Base-by-base conservation (phyloP, 92 coral and sea anemone species). In the Phenganax stokvisi region DNA sequence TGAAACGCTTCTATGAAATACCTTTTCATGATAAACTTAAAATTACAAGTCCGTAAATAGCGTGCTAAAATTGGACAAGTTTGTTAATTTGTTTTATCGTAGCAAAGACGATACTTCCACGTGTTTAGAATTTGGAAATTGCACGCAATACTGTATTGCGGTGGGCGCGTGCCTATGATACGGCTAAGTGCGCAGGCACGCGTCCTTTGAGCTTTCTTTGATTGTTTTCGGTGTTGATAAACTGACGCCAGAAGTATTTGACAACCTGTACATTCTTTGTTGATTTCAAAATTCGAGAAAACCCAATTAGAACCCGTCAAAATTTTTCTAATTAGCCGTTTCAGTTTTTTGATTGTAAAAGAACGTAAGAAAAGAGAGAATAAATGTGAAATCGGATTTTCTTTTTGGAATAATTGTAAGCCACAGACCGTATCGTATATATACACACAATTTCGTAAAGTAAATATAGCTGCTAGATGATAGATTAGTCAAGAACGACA, bases 111-210 rank as follows among this genome's bases (percentile, higher is more conserved):
- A n/a, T 6, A 59, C 65, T 13, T 61, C 6, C 28, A 61, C 28
- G 28, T 61, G 67, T 64, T 64, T 64, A 7, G 17, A 13, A 0
- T n/a, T 16, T 8, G 54, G 17, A 55, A 17, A 62, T 16, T 16
- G 65, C 71, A 77, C 57, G 53, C 16, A 20, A 77, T 57, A 57
- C 15, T 8, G 47, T 1, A 37, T 5, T 37, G 54, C 12, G 1
- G 37, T 29, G 51, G 71, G 20, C 81, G 81, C 81, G 81, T 77
- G 81, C 81, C 81, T 10, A 6, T 25, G 57, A 77, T 77, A 56
- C 28, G 31, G 17, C 47, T 77, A 77, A 77, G 57, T 66, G 53
- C 81, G 25, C 15, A 59, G 81, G 81, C 81, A 77, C 81, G 81
- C 81, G 71, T 52, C 15, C 16, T 27, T 51, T 77, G 59, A 77